phyloP scores from a whole-genome alignment of 2,797 vertebrate species.

The Pipistrellus kuhlii region DNA sequence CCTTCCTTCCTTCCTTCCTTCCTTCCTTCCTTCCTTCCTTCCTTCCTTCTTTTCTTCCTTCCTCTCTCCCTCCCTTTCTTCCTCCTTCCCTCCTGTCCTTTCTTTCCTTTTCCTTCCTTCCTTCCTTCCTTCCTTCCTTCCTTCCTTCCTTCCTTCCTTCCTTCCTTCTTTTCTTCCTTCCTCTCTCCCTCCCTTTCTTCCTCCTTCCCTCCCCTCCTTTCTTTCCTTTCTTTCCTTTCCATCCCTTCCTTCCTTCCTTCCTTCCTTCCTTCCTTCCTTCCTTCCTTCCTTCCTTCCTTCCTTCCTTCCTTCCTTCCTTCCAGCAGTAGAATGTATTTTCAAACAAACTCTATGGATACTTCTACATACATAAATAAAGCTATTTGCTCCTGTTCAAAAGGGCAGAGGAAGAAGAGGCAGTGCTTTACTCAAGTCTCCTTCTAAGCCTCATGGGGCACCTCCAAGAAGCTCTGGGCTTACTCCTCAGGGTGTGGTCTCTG shows the following conservation, averaged over 20 bases:
- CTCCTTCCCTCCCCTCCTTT: accelerated
- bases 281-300: too few species aligned
- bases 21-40: neutral
- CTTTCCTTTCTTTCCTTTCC: too few species aligned
- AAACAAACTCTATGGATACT: constrained; percentile 8
- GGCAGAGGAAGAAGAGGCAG: neutral
- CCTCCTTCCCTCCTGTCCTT: too few species aligned
- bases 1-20: neutral
- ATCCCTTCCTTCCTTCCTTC: neutral
- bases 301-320: neutral
- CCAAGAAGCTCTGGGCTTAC: neutral
- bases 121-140: too few species aligned
- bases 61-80: too few species aligned
- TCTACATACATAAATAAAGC: constrained; percentile 14
- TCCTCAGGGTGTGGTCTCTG: neutral
- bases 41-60: neutral
- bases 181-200: neutral
- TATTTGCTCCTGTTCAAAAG: neutral
- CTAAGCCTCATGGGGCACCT: neutral
- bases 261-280: neutral
- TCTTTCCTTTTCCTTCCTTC: too few species aligned
- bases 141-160: too few species aligned
- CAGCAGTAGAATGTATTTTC: constrained; percentile 1
- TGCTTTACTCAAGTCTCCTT: neutral
- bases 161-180: accelerated